phyloP scores from a whole-genome alignment of 2,797 vertebrate genomes.

The Pangasius sanitwongsei region DNA sequence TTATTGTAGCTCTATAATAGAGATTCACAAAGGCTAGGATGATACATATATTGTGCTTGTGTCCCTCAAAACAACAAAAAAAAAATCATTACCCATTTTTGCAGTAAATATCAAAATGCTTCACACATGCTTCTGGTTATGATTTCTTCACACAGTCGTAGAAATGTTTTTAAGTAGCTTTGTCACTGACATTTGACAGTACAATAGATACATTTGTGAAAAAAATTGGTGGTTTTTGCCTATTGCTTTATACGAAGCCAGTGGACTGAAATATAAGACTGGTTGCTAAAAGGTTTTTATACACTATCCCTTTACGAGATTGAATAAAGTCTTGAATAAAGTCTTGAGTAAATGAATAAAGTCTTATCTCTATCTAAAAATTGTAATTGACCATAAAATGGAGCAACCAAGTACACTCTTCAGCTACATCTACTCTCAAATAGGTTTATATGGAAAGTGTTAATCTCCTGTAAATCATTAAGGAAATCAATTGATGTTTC shows the following conservation, averaged over 20 bases:
- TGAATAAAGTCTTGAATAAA: neutral
- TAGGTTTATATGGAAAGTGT: neutral
- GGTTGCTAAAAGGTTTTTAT: neutral
- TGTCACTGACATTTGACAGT: conserved; percentile 7
- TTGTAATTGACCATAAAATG: neutral
- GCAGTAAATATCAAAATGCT: conserved; percentile 2
- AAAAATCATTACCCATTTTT: neutral
- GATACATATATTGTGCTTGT: neutral
- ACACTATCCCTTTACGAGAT: neutral
- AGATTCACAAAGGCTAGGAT: conserved; percentile 3
- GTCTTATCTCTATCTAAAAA: neutral
- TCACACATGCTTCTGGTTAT: neutral
- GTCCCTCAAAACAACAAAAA: neutral
- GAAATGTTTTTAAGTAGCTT: conserved; percentile 8
- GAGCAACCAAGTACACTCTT: neutral
- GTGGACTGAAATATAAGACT: neutral
- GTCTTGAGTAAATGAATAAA: neutral
- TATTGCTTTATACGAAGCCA: neutral
- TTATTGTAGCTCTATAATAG: neutral
- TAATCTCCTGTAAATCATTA: neutral
- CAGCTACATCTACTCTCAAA: neutral
- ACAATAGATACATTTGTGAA: conserved; percentile 4
- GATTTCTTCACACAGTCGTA: conserved; percentile 4
- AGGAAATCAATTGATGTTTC: neutral
- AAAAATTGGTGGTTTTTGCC: neutral